Evolutionary conservation across 2,113 vertebrate genomes (phyloP).

Genomic region (Artemisiospiza belli): DNA sequence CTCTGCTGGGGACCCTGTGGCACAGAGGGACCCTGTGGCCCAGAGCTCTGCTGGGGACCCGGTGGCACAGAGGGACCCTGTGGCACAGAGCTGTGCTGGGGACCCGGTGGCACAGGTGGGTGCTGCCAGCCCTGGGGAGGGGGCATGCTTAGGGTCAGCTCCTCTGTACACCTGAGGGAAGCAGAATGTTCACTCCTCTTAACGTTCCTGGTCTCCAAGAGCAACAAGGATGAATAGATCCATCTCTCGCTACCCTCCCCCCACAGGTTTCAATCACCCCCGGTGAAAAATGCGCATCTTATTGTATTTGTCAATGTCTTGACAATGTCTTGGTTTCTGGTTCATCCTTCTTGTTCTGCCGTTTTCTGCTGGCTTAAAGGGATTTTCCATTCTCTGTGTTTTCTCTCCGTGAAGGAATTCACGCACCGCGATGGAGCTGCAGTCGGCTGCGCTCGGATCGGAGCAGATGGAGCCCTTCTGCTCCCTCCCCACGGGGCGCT

Average conservation of each 20-base stretch:
- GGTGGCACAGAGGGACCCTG: neutral
- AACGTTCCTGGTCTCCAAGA: accelerated
- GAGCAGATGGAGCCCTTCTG: conserved; percentile 34
- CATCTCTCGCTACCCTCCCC: neutral
- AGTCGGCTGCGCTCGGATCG: neutral
- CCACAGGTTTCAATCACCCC: neutral
- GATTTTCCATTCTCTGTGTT: neutral
- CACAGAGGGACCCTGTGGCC: too few species aligned
- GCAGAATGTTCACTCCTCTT: neutral
- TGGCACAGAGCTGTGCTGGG: too few species aligned
- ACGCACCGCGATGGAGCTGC: neutral
- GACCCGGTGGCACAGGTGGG: too few species aligned
- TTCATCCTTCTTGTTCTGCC: neutral
- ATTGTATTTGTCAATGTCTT: neutral
- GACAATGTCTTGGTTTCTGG: neutral
- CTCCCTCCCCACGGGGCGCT: neutral
- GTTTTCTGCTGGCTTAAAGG: neutral
- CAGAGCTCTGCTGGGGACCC: neutral
- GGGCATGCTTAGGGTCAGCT: neutral
- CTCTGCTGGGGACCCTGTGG: too few species aligned
- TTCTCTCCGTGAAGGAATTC: neutral
- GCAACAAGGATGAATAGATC: neutral
- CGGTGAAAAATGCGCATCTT: neutral
- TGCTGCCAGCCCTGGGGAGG: neutral
- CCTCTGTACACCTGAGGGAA: neutral